Evolutionary conservation across 2,113 vertebrate genomes (phyloP).

Genomic region (Lasiurus cinereus): DNA sequence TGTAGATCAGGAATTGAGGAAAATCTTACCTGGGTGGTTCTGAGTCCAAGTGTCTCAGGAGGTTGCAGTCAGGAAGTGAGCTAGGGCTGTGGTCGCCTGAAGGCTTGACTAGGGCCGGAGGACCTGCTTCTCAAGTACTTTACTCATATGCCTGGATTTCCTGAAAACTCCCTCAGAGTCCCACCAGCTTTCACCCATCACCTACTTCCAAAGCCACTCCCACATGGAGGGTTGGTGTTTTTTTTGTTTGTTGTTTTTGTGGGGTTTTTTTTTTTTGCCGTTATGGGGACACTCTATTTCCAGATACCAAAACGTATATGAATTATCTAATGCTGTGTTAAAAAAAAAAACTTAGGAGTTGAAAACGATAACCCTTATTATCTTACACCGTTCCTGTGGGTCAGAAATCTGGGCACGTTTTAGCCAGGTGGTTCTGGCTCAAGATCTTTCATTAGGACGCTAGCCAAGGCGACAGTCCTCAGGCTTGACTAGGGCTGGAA

Average conservation of each 20-base stretch:
- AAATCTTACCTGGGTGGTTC: background rate
- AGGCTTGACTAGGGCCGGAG: background rate
- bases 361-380: constrained; percentile 13
- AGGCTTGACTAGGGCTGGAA: background rate
- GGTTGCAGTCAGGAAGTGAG: background rate
- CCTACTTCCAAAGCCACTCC: background rate
- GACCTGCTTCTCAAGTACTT: background rate
- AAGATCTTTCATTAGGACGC: background rate
- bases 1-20: background rate
- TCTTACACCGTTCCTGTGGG: background rate
- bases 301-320: background rate
- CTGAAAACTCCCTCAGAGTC: background rate
- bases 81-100: background rate
- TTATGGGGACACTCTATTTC: background rate
- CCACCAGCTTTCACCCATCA: background rate
- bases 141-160: background rate
- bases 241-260: too few species aligned
- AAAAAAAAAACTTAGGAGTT: background rate
- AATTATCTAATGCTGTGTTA: background rate
- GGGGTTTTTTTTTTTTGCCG: background rate
- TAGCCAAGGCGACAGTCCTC: background rate
- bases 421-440: background rate
- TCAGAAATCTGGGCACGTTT: background rate
- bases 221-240: background rate
- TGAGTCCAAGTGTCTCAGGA: background rate